A percentile compares a stretch with the other conserved stretches of the same genome.
Conservation (phyloP, 37 sponge, comb jelly and placozoan species). For the Oscarella lobularis region DNA sequence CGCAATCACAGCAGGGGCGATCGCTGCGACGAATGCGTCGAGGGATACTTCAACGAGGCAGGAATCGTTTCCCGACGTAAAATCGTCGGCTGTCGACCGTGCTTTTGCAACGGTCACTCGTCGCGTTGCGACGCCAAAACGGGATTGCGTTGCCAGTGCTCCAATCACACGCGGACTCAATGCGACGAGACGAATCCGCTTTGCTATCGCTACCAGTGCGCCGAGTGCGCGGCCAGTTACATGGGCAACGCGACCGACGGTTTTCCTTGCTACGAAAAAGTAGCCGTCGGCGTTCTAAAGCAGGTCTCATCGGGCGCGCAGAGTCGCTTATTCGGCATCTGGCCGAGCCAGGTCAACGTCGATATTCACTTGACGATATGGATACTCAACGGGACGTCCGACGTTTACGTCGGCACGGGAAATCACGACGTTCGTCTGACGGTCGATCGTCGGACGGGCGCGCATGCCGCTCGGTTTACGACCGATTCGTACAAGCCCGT, state of each 20-base stretch:
- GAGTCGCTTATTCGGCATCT: not conserved
- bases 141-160: too few species aligned
- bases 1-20: not conserved
- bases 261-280: not conserved
- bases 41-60: too few species aligned
- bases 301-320: not conserved
- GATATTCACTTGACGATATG: not conserved
- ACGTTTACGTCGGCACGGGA: not conserved
- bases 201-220: not conserved
- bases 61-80: too few species aligned
- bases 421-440: not conserved
- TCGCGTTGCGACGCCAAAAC: too few species aligned
- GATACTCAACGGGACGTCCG: not conserved
- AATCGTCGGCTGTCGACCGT: too few species aligned
- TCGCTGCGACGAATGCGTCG: too few species aligned
- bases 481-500: not conserved
- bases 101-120: too few species aligned
- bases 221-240: not conserved
- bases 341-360: not conserved
- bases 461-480: too few species aligned
- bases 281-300: not conserved
- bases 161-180: too few species aligned
- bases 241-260: not conserved
- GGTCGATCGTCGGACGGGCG: too few species aligned
- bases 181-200: too few species aligned